These are phyloP conservation scores for Pteropus rufus DNA, from an alignment of 2,797 vertebrate genomes.

Conservation along the genomic window DNA sequence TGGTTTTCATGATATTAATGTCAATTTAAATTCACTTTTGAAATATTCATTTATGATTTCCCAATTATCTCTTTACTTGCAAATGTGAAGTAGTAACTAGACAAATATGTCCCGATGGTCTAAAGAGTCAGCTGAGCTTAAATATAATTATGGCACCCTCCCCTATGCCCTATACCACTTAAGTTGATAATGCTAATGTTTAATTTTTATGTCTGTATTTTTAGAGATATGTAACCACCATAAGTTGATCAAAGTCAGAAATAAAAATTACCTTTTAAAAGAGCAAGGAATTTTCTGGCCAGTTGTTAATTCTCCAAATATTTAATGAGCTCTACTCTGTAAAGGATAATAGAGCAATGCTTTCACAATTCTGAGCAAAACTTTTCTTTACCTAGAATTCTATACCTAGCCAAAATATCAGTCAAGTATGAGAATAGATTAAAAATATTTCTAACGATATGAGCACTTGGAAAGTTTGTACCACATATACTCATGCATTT, in stretches of 20 bases:
- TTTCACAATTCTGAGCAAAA: neutral
- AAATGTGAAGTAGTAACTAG: neutral
- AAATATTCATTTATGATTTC: neutral
- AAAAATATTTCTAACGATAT: neutral
- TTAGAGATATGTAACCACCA: neutral
- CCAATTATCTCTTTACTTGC: neutral
- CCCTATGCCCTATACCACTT: accelerated
- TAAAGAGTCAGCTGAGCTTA: neutral
- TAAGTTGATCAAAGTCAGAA: neutral
- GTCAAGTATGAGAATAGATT: neutral
- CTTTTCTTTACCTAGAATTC: neutral
- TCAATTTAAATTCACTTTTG: neutral
- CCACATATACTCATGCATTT: neutral
- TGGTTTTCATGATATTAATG: neutral
- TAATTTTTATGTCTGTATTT: neutral
- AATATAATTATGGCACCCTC: accelerated
- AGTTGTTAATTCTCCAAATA: neutral
- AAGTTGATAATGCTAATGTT: neutral
- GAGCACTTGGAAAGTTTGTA: neutral
- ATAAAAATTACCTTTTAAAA: neutral
- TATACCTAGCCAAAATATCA: neutral
- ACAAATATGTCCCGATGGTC: neutral
- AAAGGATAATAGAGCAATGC: neutral
- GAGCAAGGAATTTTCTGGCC: neutral
- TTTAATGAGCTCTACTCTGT: neutral